These are phyloP conservation scores for Tychaedon coryphoeus DNA, from an alignment of 2,113 vertebrate species.

Conservation along the genomic window DNA sequence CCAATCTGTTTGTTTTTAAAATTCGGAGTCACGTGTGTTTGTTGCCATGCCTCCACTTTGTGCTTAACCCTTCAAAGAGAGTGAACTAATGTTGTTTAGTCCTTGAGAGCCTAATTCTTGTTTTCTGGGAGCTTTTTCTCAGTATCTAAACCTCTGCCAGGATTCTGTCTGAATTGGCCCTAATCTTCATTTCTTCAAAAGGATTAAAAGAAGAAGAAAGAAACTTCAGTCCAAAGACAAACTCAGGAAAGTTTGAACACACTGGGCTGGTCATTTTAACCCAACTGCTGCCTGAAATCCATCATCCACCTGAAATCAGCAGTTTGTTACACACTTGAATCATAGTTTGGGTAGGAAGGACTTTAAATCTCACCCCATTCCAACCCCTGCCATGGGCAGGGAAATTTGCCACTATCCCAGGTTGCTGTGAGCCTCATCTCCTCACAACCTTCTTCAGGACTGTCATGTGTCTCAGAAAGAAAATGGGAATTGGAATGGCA, in stretches of 20 bases:
- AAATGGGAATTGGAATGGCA: not conserved
- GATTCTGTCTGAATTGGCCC: not conserved
- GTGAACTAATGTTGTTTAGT: fast-evolving
- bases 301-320: not conserved
- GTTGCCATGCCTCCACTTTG: not conserved
- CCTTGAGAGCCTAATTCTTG: not conserved
- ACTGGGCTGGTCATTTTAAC: not conserved
- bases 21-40: not conserved
- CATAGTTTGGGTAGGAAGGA: not conserved
- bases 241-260: not conserved
- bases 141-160: not conserved
- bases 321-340: not conserved
- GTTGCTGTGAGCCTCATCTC: not conserved
- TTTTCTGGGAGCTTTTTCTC: not conserved
- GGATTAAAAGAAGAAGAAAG: not conserved
- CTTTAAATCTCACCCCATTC: not conserved
- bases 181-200: not conserved
- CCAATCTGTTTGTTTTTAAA: not conserved
- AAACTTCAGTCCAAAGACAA: not conserved
- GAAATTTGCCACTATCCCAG: not conserved
- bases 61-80: not conserved
- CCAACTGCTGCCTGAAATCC: not conserved
- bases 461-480: not conserved
- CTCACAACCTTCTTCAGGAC: not conserved
- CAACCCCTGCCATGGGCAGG: not conserved